Base-by-base conservation (phyloP, 2,797 vertebrate species). In the Pitangus sulphuratus region DNA sequence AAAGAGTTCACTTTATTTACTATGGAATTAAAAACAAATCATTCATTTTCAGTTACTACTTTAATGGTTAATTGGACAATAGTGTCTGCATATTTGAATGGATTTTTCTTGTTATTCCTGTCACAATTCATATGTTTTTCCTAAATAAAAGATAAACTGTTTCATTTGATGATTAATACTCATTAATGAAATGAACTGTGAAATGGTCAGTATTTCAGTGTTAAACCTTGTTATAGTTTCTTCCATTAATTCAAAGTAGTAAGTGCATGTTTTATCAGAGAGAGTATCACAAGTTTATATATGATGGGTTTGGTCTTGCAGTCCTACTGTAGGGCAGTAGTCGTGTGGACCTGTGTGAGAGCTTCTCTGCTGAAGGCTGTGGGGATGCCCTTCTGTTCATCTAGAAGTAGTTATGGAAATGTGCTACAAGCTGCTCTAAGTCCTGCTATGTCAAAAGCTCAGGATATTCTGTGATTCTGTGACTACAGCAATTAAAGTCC, bases 71-170 rank as follows among this genome's bases (percentile, higher is more conserved):
- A 79, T 96, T 95, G 95, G 84, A 93, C 65, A 95, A 68, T 87
- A 74, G 30, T 96, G 74, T 98, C 96, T 98, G 97, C 97, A 96
- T 97, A 97, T 97, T 96, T 97, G 91, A 96, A 58, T 42, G 91
- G 76, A 87, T 95, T 97, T 97, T 97, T 97, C 95, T 94, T 95
- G 45, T 89, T 87, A 37, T 93, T 77, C 86, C 96, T 95, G 61
- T 96, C 77, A 92, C 84, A 89, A 74, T 94, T 97, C 54, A 5
- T 97, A 57, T 84, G 88, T 95, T 97, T 97, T 97, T 95, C 83
- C 51, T 91, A 95, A 97, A 97, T 96, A 96, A 97, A 96, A 93
- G 64, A 82, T 57, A 25, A 58, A 88, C 79, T 91, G 78, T 40
- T 96, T 95, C 70, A 86, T 93, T 93, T 86, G 69, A 66, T 69